Conservation (phyloP, 2,797 vertebrate genomes). For the Glossophaga mutica region DNA sequence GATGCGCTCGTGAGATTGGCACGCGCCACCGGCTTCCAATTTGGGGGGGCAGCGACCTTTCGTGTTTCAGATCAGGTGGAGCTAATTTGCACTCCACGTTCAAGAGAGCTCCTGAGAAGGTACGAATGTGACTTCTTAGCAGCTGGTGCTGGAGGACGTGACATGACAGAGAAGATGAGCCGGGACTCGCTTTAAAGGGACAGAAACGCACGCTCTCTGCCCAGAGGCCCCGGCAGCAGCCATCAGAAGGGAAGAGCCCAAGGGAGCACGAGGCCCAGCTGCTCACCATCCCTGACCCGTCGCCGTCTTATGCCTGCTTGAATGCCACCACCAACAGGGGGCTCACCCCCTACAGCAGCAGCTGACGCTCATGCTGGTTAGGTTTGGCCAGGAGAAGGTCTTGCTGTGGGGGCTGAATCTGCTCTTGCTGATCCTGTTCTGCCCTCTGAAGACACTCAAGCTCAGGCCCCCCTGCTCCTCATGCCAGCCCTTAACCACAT, state of each 20-base stretch:
- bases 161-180: constrained; percentile 1
- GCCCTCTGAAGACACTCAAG: not conserved
- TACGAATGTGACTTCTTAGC: constrained; percentile 70
- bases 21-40: not conserved
- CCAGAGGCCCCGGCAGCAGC: not conserved
- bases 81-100: constrained; percentile 78
- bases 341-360: not conserved
- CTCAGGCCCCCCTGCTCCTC: not conserved
- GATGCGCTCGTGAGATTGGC: constrained; percentile 11
- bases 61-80: constrained; percentile 74
- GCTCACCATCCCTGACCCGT: not conserved
- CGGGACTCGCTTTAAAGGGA: not conserved
- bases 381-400: not conserved
- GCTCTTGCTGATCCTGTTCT: not conserved
- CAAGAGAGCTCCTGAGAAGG: constrained; percentile 73
- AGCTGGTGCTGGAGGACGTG: constrained; percentile 36
- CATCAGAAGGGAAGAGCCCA: fast-evolving
- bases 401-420: not conserved
- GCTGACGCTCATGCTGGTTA: fast-evolving
- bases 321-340: fast-evolving
- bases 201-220: not conserved
- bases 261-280: fast-evolving
- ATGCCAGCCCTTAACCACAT: fast-evolving
- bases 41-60: constrained; percentile 69
- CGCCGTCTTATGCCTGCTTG: not conserved